Evolutionary conservation across 1,140 invertebrate species (phyloP), one percentile per base, ranked within the genome.

Genomic region (Drosophila watanabei): DNA sequence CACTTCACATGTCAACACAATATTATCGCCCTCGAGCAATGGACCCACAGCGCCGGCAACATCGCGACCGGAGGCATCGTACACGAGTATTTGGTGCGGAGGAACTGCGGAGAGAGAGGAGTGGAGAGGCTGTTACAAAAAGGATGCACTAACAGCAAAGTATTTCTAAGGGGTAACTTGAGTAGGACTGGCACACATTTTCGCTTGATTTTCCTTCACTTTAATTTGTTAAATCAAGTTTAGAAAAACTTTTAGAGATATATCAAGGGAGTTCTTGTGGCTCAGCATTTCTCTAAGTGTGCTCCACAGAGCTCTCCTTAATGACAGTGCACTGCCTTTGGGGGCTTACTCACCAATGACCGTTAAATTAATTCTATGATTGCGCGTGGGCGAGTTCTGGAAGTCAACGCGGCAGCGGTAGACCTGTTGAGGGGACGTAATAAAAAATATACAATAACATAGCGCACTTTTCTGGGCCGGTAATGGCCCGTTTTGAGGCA

Each of bases 331-430:
- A 84, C 57, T 80, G 76, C 64, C 75, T 62, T 80, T 24, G 13
- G 61, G 51, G 20, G 54, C 8, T 52, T 82, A 94, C 96, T 96
- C 95, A 98, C 98, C 97, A 93, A 98, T 98, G 77, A 98, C 97
- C 81, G 97, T 97, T 79, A 98, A 95, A 92, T 97, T 97, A 88
- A 98, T 97, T 94, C 97, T 96, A 92, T 96, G 97, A 93, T 98
- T 98, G 81, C 97, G 95, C 4, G 98, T 98, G 0, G 97, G 97
- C 11, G 97, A 97, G 88, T 97, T 97, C 87, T 96, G 96, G 93
- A 98, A 98, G 93, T 98, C 98, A 5, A 98, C 98, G 70, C 98
- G 94, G 93, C 97, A 98, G 61, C 97, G 94, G 92, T 98, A 98
- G 30, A 95, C 92, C 92, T 93, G 82, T 90, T 90, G 85, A 89